Evolutionary conservation across 2,888 invertebrate species (phyloP), one percentile per base, ranked within the genome.

Genomic region (Cheilosia pagana): DNA sequence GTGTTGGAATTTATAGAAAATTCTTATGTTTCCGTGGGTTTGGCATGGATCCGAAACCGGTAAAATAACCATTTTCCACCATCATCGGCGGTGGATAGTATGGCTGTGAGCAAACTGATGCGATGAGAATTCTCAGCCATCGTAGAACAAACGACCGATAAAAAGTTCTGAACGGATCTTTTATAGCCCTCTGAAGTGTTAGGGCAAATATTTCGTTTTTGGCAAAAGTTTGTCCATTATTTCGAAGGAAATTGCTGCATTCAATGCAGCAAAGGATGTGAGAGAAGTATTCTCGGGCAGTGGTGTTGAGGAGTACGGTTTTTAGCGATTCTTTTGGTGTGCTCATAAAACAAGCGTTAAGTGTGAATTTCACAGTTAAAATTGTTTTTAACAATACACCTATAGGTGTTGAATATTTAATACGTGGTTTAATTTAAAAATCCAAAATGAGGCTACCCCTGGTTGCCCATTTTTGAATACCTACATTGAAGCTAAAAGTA

Each of bases 171-270:
- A 62, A 68, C 60, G 68, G 28, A 77, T 77, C 53, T 55, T 77
- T 77, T 77, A 77, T 77, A 62, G 53, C 77, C 48, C 68, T 77
- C 77, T 55, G 55, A 77, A 77, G 77, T 77, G 77, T 77, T 68
- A 62, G 68, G 53, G 60, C 68, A 77, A 70, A 60, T 68, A 77
- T 70, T 77, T 68, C 68, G 77, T 62, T 77, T 63, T 77, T 52
- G 68, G 55, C 55, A 77, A 77, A 77, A 70, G 60, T 68, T 77
- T 62, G 53, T 68, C 19, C 28, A 39, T 70, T 70, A 53, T 60
- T 70, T n/a, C n/a, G 19, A 62, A 63, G 63, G 74, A 74, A 35
- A 35, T 16, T 23, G 41, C 43, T 19, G 70, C 59, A 60, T 41
- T 23, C 45, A 62, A 50, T 62, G 60, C 62, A 52, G 41, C 25